These are phyloP conservation scores for Aspidiotus destructor DNA, from an alignment of 2,888 invertebrate genomes.

Conservation along the genomic window DNA sequence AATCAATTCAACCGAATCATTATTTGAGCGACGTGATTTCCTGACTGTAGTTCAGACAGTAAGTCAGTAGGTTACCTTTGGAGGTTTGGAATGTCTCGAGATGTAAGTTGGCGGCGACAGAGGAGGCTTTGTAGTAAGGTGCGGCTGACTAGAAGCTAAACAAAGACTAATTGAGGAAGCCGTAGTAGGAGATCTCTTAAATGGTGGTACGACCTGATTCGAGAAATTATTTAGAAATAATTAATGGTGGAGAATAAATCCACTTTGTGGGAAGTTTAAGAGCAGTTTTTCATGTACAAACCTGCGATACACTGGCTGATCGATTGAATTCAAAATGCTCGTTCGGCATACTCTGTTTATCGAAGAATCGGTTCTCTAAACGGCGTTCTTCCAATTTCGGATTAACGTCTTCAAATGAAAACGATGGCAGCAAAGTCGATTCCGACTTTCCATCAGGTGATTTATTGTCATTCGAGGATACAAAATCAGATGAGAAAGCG, in stretches of 20 bases:
- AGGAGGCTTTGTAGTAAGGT: constrained; percentile 50
- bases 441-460: not conserved
- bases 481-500: constrained; percentile 3
- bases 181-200: constrained; percentile 8
- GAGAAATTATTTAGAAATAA: not conserved
- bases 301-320: constrained; percentile 25
- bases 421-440: constrained; percentile 4
- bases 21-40: no score
- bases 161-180: constrained; percentile 8
- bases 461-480: constrained; percentile 8
- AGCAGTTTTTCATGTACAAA: not conserved
- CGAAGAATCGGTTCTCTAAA: constrained; percentile 14
- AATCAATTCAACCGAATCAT: not conserved
- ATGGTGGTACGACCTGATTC: constrained; percentile 6
- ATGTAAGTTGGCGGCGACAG: constrained; percentile 49
- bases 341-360: constrained; percentile 22
- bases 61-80: constrained; percentile 1
- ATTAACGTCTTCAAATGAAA: constrained; percentile 15
- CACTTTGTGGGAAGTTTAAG: not conserved
- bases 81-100: constrained; percentile 7
- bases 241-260: no score
- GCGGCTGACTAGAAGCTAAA: constrained; percentile 34
- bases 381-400: constrained; percentile 4
- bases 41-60: no score
- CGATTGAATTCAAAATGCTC: constrained; percentile 27